phyloP scores from a whole-genome alignment of 92 coral and sea anemone genomes.

The Parazoanthus atlanticus region DNA sequence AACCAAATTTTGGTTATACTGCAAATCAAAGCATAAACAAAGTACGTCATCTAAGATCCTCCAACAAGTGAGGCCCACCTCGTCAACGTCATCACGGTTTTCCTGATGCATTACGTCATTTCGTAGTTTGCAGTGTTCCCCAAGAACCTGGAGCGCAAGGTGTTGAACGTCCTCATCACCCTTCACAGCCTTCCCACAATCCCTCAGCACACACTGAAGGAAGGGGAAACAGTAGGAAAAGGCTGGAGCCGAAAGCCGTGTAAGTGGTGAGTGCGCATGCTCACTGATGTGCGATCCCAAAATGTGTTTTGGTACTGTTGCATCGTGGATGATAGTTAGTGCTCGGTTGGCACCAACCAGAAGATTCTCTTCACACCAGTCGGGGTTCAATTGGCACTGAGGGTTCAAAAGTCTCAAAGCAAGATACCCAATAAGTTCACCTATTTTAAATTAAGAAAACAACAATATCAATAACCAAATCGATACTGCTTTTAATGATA shows the following conservation, averaged over 20 bases:
- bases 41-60: conserved; percentile 6
- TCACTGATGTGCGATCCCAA: conserved; percentile 29
- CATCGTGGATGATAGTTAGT: conserved; percentile 59
- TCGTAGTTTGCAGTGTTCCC: conserved; percentile 86
- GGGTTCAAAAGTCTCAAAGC: conserved; percentile 76
- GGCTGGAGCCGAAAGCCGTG: conserved; percentile 78
- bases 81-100: conserved; percentile 60
- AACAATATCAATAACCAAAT: not conserved
- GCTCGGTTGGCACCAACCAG: conserved; percentile 67
- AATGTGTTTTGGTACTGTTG: conserved; percentile 46
- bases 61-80: conserved; percentile 13
- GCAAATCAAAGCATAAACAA: not conserved
- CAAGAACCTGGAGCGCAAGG: conserved; percentile 72
- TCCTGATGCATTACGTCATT: conserved; percentile 48
- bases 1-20: too few species aligned
- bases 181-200: conserved; percentile 71
- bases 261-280: not conserved
- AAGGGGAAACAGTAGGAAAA: conserved; percentile 92
- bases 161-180: conserved; percentile 80
- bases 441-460: conserved; percentile 32
- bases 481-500: too few species aligned
- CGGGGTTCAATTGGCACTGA: conserved; percentile 57
- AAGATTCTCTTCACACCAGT: conserved; percentile 78
- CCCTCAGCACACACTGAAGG: conserved; percentile 72
- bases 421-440: conserved; percentile 62